These are phyloP conservation scores for Syngnathus scovelli DNA, from an alignment of 2,113 vertebrate species.

Conservation along the genomic window DNA sequence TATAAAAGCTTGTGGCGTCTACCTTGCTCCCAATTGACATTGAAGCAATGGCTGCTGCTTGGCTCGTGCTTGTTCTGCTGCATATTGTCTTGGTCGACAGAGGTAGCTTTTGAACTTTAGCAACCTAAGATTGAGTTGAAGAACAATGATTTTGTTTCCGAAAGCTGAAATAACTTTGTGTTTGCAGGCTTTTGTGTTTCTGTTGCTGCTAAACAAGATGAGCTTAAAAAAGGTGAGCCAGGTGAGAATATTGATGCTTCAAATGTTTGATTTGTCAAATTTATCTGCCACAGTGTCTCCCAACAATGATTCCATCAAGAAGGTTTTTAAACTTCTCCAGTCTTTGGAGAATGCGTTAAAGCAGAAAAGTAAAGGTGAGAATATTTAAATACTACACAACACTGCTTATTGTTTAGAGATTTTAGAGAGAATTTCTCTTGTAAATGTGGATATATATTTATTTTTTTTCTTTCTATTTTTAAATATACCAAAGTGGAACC, in stretches of 20 bases:
- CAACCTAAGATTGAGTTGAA: not conserved
- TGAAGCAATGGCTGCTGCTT: constrained; percentile 10
- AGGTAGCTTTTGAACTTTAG: constrained; percentile 10
- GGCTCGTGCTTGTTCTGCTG: fast-evolving
- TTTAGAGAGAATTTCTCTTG: no score
- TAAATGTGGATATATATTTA: no score
- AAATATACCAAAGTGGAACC: no score
- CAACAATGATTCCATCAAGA: constrained; percentile 1
- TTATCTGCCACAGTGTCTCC: constrained; percentile 5
- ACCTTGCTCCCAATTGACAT: fast-evolving
- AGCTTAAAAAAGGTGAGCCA: fast-evolving
- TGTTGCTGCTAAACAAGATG: not conserved
- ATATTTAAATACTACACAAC: not conserved
- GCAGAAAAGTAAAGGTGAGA: constrained; percentile 7
- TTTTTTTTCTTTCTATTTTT: no score
- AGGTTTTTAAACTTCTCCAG: constrained; percentile 4
- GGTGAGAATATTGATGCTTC: not conserved
- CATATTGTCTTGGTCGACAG: constrained; percentile 11
- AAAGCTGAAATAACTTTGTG: not conserved
- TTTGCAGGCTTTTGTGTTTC: constrained; percentile 13
- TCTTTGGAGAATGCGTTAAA: not conserved
- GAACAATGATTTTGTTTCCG: not conserved
- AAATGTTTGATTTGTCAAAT: not conserved
- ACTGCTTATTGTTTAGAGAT: no score
- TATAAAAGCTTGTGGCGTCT: not conserved